phyloP scores from a whole-genome alignment of 2,113 vertebrate species.

The Pampusana beccarii region DNA sequence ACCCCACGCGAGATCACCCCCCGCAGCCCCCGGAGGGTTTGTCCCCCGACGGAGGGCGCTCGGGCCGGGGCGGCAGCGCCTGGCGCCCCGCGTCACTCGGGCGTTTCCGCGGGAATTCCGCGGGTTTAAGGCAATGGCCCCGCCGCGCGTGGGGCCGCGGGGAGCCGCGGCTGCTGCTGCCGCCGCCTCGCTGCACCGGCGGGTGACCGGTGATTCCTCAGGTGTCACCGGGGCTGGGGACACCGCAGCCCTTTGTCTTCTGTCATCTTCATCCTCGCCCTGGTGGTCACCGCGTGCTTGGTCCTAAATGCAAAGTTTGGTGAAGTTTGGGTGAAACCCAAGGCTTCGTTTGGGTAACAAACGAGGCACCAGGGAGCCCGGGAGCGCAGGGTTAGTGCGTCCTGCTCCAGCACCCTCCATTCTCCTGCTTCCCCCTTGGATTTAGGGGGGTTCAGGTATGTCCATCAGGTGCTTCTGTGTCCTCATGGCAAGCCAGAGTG shows the following conservation, averaged over 20 bases:
- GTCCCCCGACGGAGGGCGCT: background rate
- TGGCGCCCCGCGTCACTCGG: background rate
- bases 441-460: background rate
- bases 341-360: rapidly evolving
- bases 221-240: background rate
- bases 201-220: rapidly evolving
- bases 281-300: rapidly evolving
- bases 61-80: no score
- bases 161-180: background rate
- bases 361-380: rapidly evolving
- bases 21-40: background rate
- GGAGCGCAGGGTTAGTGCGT: rapidly evolving
- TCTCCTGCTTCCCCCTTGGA: rapidly evolving
- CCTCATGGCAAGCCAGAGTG: rapidly evolving
- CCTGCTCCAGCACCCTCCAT: background rate
- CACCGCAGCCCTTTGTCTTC: background rate
- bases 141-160: background rate
- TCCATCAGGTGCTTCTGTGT: background rate
- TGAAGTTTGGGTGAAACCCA: background rate
- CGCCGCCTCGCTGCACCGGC: background rate
- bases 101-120: rapidly evolving
- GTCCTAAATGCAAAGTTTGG: background rate
- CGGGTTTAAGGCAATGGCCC: rapidly evolving
- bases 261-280: rapidly evolving
- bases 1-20: background rate